Percentiles rank a stretch among this genome's conserved stretches.
These are phyloP conservation scores for Serripes groenlandicus DNA, from an alignment of 2,888 invertebrate genomes.

Conservation along the genomic window DNA sequence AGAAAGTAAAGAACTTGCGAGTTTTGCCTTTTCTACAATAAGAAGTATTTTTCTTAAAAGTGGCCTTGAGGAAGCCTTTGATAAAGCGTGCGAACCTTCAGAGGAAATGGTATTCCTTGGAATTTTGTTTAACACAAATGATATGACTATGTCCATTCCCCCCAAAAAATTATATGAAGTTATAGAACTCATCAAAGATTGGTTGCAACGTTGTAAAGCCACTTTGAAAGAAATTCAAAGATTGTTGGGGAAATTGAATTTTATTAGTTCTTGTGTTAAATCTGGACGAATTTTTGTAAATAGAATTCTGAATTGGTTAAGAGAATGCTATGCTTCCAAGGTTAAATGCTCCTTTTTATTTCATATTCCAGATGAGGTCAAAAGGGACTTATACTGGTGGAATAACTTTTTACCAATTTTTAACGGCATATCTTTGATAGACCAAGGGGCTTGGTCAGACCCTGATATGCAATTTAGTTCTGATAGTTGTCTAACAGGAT, in stretches of 20 bases:
- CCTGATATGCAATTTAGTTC: conserved; percentile 14
- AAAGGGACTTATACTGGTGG: conserved; percentile 46
- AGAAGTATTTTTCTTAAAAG: conserved; percentile 10
- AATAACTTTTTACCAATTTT: conserved; percentile 29
- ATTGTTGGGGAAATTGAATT: conserved; percentile 45
- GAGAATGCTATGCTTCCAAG: conserved; percentile 18
- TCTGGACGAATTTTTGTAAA: not conserved
- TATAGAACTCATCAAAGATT: conserved; percentile 8
- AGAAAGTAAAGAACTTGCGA: conserved; percentile 13
- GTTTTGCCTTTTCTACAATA: conserved; percentile 20
- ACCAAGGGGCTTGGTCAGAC: conserved; percentile 25
- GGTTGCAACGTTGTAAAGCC: conserved; percentile 19
- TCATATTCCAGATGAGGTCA: conserved; percentile 22
- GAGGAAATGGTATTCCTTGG: conserved; percentile 23
- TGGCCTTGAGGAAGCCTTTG: conserved; percentile 33
- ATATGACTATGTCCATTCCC: conserved; percentile 31
- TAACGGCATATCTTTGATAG: conserved; percentile 50
- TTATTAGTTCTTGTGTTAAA: conserved; percentile 16
- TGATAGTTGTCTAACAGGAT: conserved; percentile 35
- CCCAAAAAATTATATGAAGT: conserved; percentile 31
- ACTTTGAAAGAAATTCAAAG: conserved; percentile 35
- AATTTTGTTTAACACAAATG: conserved; percentile 25
- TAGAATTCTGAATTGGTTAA: conserved; percentile 14
- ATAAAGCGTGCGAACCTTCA: conserved; percentile 1
- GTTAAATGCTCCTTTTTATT: not conserved